These are phyloP conservation scores for Thymallus thymallus DNA, from an alignment of 2,113 vertebrate genomes.

Conservation along the genomic window DNA sequence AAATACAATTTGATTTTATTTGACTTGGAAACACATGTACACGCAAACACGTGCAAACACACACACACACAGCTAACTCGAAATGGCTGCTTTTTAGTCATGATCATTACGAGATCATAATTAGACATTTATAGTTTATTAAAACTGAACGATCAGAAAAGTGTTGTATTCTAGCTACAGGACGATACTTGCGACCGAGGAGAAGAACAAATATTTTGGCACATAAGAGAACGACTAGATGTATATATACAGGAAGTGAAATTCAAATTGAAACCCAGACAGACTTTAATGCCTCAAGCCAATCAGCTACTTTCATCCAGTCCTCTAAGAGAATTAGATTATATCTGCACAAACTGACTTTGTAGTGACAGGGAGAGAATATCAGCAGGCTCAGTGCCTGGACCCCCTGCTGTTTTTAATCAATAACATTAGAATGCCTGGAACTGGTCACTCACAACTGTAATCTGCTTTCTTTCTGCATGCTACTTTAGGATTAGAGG, in stretches of 20 bases:
- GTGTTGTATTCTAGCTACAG: too few species aligned
- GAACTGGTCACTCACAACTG: conserved; percentile 41
- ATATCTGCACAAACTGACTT: conserved; percentile 23
- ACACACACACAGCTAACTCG: neutral
- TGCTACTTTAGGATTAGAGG: conserved; percentile 60
- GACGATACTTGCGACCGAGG: too few species aligned
- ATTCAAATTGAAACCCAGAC: too few species aligned
- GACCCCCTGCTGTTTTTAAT: conserved; percentile 77
- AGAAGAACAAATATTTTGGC: too few species aligned
- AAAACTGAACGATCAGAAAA: too few species aligned
- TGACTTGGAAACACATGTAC: neutral
- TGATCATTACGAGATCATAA: conserved; percentile 22
- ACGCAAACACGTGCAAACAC: conserved; percentile 7
- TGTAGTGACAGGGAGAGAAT: conserved; percentile 69
- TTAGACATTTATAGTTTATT: neutral
- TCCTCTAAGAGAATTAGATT: neutral
- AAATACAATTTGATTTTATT: too few species aligned
- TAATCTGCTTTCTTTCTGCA: conserved; percentile 52
- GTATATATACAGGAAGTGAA: conserved; percentile 17
- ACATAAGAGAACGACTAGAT: neutral
- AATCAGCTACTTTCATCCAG: neutral
- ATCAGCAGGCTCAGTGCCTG: conserved; percentile 72
- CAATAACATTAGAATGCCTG: conserved; percentile 73
- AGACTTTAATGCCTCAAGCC: neutral
- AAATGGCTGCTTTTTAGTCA: too few species aligned